These are phyloP conservation scores for Apostichopus japonicus DNA, from an alignment of 35 echinoderm and acorn worm species.

Conservation along the genomic window DNA sequence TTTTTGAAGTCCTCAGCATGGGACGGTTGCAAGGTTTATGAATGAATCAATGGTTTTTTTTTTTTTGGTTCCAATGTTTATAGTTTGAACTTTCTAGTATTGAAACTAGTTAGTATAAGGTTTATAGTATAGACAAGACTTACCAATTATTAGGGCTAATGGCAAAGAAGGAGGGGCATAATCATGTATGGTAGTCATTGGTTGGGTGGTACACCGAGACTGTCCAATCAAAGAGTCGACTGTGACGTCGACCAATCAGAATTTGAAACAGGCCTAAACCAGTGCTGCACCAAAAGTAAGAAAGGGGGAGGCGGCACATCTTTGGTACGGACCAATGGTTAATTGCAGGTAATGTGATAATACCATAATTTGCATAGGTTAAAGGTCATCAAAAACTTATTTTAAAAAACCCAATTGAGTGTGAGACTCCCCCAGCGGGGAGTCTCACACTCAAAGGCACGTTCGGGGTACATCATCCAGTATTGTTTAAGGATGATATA, in stretches of 20 bases:
- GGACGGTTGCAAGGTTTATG: neutral
- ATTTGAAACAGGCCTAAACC: neutral
- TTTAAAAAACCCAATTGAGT: slow-evolving; percentile 90
- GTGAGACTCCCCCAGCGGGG: slow-evolving; percentile 78
- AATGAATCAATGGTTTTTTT: neutral
- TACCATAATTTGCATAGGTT: slow-evolving; percentile 91
- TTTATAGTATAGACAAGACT: neutral
- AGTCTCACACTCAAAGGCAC: slow-evolving; percentile 66
- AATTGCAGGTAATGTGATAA: slow-evolving; percentile 93
- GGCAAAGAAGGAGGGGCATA: neutral
- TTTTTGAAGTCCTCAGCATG: neutral
- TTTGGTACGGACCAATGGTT: slow-evolving; percentile 76
- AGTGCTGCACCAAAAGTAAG: neutral
- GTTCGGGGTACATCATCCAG: slow-evolving; percentile 3
- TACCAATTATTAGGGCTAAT: neutral
- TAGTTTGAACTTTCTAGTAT: neutral
- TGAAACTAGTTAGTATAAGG: neutral
- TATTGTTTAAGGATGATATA: slow-evolving; percentile 10
- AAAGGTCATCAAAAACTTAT: slow-evolving; percentile 96
- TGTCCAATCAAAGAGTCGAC: neutral
- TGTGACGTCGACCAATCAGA: neutral
- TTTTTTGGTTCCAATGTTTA: neutral
- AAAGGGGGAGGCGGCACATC: slow-evolving; percentile 56
- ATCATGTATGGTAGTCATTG: neutral
- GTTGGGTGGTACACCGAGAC: neutral